These are phyloP conservation scores for Acridotheres tristis DNA, from an alignment of 2,797 vertebrate species.

Conservation along the genomic window DNA sequence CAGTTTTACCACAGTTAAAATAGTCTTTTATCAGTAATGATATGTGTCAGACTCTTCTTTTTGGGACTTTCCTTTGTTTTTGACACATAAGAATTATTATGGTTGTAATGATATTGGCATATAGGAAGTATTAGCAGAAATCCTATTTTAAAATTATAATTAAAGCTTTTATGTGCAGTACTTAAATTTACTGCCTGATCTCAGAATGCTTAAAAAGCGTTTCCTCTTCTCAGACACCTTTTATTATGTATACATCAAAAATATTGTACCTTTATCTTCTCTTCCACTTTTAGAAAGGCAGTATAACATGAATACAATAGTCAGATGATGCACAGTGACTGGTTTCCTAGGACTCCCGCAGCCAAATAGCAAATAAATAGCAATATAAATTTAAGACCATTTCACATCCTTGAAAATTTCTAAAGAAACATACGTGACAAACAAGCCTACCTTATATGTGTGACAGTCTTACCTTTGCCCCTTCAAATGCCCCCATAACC, in stretches of 20 bases:
- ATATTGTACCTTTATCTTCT: not conserved
- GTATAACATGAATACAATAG: not conserved
- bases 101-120: not conserved
- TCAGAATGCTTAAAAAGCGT: not conserved
- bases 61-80: not conserved
- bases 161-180: not conserved
- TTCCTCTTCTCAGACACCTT: not conserved
- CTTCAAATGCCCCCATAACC: not conserved
- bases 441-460: not conserved
- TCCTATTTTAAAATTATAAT: not conserved
- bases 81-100: not conserved
- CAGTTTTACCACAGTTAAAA: not conserved
- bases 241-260: not conserved
- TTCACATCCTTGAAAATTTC: not conserved
- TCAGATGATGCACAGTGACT: not conserved
- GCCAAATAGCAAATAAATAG: not conserved
- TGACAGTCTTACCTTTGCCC: not conserved
- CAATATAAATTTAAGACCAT: constrained; percentile 30
- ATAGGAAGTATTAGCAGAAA: not conserved
- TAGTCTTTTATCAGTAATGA: not conserved
- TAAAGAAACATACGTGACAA: not conserved
- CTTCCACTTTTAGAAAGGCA: not conserved
- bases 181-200: constrained; percentile 8
- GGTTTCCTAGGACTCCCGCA: not conserved
- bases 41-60: not conserved